Evolutionary conservation across 2,888 invertebrate species (phyloP).

Genomic region (Iphiclides podalirius): DNA sequence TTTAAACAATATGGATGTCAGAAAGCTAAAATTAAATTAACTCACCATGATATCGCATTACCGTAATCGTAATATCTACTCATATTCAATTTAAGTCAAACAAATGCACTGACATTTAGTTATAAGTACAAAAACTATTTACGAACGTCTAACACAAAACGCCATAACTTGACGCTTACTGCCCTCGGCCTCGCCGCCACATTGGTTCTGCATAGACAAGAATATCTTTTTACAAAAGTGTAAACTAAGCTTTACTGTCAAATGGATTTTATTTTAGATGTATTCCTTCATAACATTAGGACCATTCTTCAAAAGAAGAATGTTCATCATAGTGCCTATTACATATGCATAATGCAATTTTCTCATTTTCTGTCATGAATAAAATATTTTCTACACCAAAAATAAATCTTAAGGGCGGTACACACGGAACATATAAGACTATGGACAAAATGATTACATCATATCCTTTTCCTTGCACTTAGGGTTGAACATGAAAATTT

Average conservation of each 20-base stretch:
- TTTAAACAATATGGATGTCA: slow-evolving; percentile 70
- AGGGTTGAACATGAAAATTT: slow-evolving; percentile 41
- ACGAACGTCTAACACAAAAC: slow-evolving; percentile 59
- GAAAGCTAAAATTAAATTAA: slow-evolving; percentile 42
- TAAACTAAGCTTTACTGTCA: slow-evolving; percentile 33
- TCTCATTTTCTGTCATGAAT: no score
- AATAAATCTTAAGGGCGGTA: slow-evolving; percentile 4
- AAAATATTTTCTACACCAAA: background rate
- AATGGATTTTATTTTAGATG: background rate
- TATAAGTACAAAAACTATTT: slow-evolving; percentile 50
- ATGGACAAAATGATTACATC: slow-evolving; percentile 30
- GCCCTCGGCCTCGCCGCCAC: slow-evolving; percentile 52
- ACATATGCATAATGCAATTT: no score
- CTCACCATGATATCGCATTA: slow-evolving; percentile 79
- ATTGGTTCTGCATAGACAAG: slow-evolving; percentile 72
- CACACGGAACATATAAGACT: slow-evolving; percentile 10
- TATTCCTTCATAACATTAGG: background rate
- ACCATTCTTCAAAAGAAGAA: background rate
- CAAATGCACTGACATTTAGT: slow-evolving; percentile 54
- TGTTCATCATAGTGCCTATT: no score
- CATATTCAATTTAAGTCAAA: slow-evolving; percentile 64
- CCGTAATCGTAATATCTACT: slow-evolving; percentile 79
- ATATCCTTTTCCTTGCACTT: slow-evolving; percentile 53
- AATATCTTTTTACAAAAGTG: slow-evolving; percentile 33
- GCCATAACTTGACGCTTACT: slow-evolving; percentile 67